Percentiles rank a stretch among this genome's conserved stretches.
These are phyloP conservation scores for Dastarcus helophoroides DNA, from an alignment of 2,888 invertebrate genomes.

Conservation along the genomic window DNA sequence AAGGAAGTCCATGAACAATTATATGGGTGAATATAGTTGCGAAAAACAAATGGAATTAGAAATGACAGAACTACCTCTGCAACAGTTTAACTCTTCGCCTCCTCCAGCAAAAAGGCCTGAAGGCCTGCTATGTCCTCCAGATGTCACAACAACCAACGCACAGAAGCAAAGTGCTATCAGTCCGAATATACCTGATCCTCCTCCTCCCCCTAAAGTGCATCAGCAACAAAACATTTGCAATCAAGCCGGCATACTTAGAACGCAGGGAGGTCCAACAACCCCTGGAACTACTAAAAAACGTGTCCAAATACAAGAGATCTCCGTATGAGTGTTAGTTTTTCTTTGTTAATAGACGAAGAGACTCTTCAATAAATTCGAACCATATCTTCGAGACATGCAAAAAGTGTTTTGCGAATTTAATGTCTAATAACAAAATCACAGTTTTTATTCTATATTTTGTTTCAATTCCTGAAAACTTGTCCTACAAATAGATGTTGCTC, in stretches of 20 bases:
- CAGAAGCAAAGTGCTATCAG: slow-evolving; percentile 26
- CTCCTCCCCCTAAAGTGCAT: slow-evolving; percentile 47
- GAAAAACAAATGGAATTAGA: slow-evolving; percentile 50
- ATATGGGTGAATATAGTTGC: slow-evolving; percentile 54
- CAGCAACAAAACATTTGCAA: slow-evolving; percentile 33
- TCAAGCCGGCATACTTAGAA: slow-evolving; percentile 50
- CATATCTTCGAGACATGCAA: too few species aligned
- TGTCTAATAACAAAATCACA: too few species aligned
- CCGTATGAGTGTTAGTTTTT: slow-evolving; percentile 50
- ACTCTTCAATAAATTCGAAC: too few species aligned
- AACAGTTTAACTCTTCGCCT: slow-evolving; percentile 49
- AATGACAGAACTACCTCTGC: slow-evolving; percentile 51
- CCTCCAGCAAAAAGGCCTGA: slow-evolving; percentile 43
- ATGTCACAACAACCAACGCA: slow-evolving; percentile 37
- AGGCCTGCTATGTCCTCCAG: slow-evolving; percentile 33
- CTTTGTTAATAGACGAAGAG: too few species aligned
- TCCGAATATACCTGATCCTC: slow-evolving; percentile 48
- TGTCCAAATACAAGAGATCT: slow-evolving; percentile 88
- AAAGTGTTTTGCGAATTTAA: too few species aligned
- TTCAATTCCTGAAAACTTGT: too few species aligned
- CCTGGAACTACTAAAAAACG: slow-evolving; percentile 76
- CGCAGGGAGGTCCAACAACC: slow-evolving; percentile 50
- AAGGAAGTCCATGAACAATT: slow-evolving; percentile 43
- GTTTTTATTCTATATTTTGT: too few species aligned
- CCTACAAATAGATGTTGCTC: too few species aligned